Conservation (phyloP, 2,888 invertebrate species). For the Latrodectus hesperus region DNA sequence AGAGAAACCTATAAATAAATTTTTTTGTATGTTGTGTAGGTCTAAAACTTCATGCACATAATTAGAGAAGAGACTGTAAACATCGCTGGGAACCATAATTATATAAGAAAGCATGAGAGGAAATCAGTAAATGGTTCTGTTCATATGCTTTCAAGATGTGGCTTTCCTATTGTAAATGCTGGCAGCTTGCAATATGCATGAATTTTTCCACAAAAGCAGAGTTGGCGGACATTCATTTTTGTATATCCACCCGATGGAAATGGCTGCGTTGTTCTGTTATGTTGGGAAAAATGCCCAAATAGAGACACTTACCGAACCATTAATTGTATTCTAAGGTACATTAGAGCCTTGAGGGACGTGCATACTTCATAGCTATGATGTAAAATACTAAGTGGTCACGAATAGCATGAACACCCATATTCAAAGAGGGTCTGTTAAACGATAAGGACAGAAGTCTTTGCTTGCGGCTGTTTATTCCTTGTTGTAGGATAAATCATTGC, state of each 20-base stretch:
- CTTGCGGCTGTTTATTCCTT: background rate
- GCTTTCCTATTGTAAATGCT: background rate
- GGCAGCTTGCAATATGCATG: background rate
- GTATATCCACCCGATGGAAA: background rate
- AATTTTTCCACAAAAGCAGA: background rate
- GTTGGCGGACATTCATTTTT: background rate
- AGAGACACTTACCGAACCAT: background rate
- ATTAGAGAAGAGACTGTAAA: background rate
- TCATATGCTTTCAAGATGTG: background rate
- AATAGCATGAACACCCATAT: slow-evolving; percentile 1
- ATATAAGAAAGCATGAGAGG: background rate
- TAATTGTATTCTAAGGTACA: background rate
- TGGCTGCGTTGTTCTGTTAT: background rate
- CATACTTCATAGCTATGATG: background rate
- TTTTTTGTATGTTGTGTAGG: background rate
- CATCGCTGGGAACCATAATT: background rate
- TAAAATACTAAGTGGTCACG: background rate
- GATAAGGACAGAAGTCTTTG: slow-evolving; percentile 9
- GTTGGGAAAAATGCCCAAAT: background rate
- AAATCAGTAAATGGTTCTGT: background rate
- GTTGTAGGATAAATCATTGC: background rate
- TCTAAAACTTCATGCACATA: background rate
- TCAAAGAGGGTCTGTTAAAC: slow-evolving; percentile 22
- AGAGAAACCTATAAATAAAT: slow-evolving; percentile 23
- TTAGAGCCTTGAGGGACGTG: background rate